Conservation (phyloP, 2,797 vertebrate genomes). For the Anguilla marmorata region DNA sequence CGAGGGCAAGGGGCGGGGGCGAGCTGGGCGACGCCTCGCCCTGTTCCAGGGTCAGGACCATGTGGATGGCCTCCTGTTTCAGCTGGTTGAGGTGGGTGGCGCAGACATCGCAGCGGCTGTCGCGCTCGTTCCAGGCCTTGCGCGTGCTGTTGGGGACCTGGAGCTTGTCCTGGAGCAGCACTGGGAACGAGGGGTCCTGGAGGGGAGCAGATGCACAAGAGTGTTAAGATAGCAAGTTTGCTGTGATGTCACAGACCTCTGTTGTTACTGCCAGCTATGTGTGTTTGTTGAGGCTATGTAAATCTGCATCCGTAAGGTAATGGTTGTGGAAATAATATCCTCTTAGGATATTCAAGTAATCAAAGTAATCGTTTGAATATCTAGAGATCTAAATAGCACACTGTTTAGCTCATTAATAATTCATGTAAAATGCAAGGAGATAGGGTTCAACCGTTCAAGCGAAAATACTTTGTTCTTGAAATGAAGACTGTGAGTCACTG, state of each 20-base stretch:
- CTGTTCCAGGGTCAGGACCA: conserved; percentile 89
- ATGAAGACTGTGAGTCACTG: too few species aligned
- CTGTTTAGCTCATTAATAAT: too few species aligned
- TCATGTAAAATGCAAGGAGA: too few species aligned
- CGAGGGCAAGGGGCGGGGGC: conserved; percentile 70
- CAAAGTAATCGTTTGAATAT: too few species aligned
- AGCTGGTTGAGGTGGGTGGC: conserved; percentile 91
- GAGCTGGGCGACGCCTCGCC: conserved; percentile 85
- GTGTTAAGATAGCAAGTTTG: not conserved
- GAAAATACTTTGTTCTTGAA: too few species aligned
- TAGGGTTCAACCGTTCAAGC: too few species aligned
- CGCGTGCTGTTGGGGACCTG: conserved; percentile 91
- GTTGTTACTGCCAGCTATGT: not conserved
- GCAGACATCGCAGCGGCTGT: conserved; percentile 93
- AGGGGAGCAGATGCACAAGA: conserved; percentile 47
- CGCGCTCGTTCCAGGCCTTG: conserved; percentile 91
- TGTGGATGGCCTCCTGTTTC: conserved; percentile 94
- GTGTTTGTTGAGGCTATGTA: not conserved
- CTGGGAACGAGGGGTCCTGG: conserved; percentile 88
- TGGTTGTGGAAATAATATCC: too few species aligned
- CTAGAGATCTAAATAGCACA: too few species aligned
- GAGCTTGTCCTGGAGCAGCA: conserved; percentile 91
- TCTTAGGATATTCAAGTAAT: too few species aligned
- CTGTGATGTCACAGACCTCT: not conserved
- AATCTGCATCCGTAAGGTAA: not conserved